phyloP scores from a whole-genome alignment of 2,888 invertebrate genomes.

The Xestia c-nigrum region DNA sequence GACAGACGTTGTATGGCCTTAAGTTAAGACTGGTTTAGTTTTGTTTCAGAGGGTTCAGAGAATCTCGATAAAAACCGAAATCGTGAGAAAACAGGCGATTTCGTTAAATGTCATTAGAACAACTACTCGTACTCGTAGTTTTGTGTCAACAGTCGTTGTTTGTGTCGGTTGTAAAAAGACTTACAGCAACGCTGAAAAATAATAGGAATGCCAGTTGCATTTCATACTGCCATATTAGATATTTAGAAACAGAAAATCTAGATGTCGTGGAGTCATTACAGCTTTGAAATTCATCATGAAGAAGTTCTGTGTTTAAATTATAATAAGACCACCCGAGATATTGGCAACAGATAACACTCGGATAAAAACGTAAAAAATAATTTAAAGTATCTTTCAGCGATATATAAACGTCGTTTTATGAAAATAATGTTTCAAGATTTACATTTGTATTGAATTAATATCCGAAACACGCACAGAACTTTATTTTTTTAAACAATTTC shows the following conservation, averaged over 20 bases:
- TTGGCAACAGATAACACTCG: slow-evolving; percentile 9
- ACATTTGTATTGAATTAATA: slow-evolving; percentile 54
- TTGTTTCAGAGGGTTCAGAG: not conserved
- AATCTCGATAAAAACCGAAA: not conserved
- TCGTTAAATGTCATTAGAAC: not conserved
- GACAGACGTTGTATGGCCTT: slow-evolving; percentile 3
- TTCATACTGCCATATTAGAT: not conserved
- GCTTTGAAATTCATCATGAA: slow-evolving; percentile 4
- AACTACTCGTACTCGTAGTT: not conserved
- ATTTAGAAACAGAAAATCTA: too few relatives aligned
- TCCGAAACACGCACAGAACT: slow-evolving; percentile 28
- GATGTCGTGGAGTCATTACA: not conserved
- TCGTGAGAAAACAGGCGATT: slow-evolving; percentile 27
- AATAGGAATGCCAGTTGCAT: not conserved
- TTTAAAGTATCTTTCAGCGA: slow-evolving; percentile 44
- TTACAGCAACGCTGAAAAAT: not conserved
- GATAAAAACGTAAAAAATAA: slow-evolving; percentile 38
- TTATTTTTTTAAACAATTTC: slow-evolving; percentile 51
- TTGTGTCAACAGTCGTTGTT: not conserved
- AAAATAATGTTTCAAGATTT: slow-evolving; percentile 39
- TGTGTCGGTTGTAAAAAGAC: not conserved
- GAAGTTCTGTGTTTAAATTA: not conserved
- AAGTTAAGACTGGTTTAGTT: slow-evolving; percentile 26
- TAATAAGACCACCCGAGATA: slow-evolving; percentile 23
- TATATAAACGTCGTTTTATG: slow-evolving; percentile 52